Conservation (phyloP, 1,140 invertebrate species). For the Drosophila saltans region DNA sequence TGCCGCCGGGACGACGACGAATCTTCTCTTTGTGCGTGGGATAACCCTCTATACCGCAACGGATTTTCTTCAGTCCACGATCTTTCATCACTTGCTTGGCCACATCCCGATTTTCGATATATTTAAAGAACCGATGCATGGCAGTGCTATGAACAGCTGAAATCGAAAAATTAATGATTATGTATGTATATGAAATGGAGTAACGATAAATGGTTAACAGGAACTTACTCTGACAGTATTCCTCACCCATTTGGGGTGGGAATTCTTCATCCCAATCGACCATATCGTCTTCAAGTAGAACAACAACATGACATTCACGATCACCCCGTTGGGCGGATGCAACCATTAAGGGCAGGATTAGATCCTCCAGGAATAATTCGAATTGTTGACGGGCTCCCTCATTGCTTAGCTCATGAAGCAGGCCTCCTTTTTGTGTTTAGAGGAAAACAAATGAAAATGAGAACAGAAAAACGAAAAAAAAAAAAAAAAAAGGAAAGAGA, state of each 20-base stretch:
- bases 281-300: conserved; percentile 96
- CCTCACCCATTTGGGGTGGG: conserved; percentile 99
- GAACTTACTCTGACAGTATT: conserved; percentile 96
- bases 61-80: conserved; percentile 98
- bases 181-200: background rate
- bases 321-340: conserved; percentile 95
- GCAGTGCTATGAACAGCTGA: conserved; percentile 93
- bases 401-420: conserved; percentile 99
- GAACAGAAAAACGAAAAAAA: conserved; percentile 41
- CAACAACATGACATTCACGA: conserved; percentile 96
- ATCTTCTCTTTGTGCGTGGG: conserved; percentile 99
- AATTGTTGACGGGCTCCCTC: conserved; percentile 99
- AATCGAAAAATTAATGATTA: background rate
- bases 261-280: conserved; percentile 99
- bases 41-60: conserved; percentile 99
- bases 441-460: conserved; percentile 2
- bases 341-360: conserved; percentile 98
- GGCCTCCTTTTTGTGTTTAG: conserved; percentile 88
- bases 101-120: conserved; percentile 99
- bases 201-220: background rate
- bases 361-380: conserved; percentile 96
- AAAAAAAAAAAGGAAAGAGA: conserved; percentile 51
- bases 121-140: conserved; percentile 99
- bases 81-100: conserved; percentile 99
- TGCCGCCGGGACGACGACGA: conserved; percentile 94